Evolutionary conservation across 2,888 invertebrate species (phyloP), one percentile per base, ranked within the genome.

Genomic region (Diadegma fenestrale): DNA sequence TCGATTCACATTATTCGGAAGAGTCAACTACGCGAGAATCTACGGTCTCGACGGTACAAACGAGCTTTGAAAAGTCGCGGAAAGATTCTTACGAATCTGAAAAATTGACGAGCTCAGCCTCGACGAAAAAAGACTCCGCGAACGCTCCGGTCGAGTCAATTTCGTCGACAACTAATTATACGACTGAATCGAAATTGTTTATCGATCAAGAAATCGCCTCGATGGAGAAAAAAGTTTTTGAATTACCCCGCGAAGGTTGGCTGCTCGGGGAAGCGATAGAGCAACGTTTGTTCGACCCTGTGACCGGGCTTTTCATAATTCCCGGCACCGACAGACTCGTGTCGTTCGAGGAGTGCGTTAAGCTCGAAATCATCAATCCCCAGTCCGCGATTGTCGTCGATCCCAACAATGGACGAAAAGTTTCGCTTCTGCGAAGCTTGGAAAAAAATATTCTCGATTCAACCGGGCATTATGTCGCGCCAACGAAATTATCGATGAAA

Each of bases 331-430:
- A 98, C 92, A 95, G 98, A 88, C 94, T 97, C 78, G 96, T 98
- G 64, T 97, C 97, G 84, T 97, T 99, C 88, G 96, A 97, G 93
- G 98, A 99, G 93, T 98, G 99, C 89, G 95, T 99, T 63, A 96
- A 96, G 90, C 95, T 98, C 84, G 96, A 97, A 91, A 96, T 99
- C 33, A 97, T 99, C 66, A 97, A 98, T 94, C 96, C 97, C 19
- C 95, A 96, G 87, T 98, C 98, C 0, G 98, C 97, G 17, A 94
- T 96, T 76, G 98, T 99, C 0, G 94, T 98, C 41, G 98, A 99
- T 93, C 96, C 97, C 1, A 95, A 95, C 88, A 96, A 96, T 81
- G 96, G 96, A 75, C 96, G 97, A 91, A 96, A 96, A 92, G 94
- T 97, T 22, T 95, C 96, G 4, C 93, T 98, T 17, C 92, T 95